Evolutionary conservation across 2,888 invertebrate genomes (phyloP).

Genomic region (Stenurella melanura): DNA sequence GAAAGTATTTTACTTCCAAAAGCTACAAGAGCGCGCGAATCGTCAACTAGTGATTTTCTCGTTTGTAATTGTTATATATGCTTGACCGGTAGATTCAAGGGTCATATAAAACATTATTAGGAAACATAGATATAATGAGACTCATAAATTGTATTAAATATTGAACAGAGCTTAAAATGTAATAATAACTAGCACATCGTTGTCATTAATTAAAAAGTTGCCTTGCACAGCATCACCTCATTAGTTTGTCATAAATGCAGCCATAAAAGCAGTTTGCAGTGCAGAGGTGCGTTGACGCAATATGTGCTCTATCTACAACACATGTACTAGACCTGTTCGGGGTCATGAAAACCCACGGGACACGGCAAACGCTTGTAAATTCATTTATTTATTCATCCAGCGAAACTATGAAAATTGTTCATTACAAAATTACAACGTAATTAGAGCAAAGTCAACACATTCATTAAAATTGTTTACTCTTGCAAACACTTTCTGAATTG

Average conservation of each 20-base stretch:
- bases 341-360: constrained; percentile 2
- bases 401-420: constrained; percentile 49
- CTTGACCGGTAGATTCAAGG: no score
- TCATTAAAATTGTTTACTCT: constrained; percentile 51
- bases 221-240: neutral
- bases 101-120: no score
- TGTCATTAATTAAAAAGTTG: neutral
- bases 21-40: no score
- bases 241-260: no score
- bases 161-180: no score
- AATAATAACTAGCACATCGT: neutral
- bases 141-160: no score
- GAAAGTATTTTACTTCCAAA: no score
- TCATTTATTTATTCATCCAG: constrained; percentile 37
- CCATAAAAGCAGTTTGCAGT: neutral
- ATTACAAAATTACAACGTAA: constrained; percentile 48
- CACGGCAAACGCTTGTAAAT: constrained; percentile 31
- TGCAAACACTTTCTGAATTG: constrained; percentile 45
- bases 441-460: constrained; percentile 42
- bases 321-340: neutral
- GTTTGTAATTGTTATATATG: no score
- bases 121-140: no score
- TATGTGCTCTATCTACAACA: neutral
- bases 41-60: no score
- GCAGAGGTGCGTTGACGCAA: constrained; percentile 15